Percentiles rank a stretch among this genome's conserved stretches.
Evolutionary conservation across 2,113 vertebrate species (phyloP).

Genomic region (Mus musculus): DNA sequence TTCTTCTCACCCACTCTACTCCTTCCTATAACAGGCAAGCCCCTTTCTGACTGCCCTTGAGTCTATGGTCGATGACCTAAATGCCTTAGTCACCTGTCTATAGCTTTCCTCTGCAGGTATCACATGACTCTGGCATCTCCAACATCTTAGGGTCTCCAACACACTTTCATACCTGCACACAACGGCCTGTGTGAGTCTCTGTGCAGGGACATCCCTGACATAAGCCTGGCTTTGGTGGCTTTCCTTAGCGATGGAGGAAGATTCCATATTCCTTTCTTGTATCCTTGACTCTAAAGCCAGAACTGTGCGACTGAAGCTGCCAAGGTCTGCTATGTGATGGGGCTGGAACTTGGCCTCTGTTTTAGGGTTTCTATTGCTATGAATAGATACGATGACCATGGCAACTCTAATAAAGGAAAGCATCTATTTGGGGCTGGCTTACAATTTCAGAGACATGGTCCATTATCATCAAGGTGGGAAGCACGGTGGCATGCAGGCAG

Average conservation of each 20-base stretch:
- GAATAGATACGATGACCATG: background rate
- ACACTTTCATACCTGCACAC: background rate
- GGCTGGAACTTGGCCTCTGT: background rate
- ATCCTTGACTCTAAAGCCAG: background rate
- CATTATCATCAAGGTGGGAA: background rate
- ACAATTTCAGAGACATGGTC: background rate
- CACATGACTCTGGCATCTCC: background rate
- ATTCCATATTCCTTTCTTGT: background rate
- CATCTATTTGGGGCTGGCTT: background rate
- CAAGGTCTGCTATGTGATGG: background rate
- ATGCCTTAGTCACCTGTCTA: background rate
- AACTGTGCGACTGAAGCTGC: background rate
- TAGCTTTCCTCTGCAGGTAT: background rate
- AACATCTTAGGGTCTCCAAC: background rate
- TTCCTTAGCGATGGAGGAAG: background rate
- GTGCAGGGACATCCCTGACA: background rate
- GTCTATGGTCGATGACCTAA: background rate
- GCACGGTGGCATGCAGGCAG: background rate
- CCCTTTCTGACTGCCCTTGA: background rate
- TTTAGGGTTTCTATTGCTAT: background rate
- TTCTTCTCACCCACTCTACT: background rate
- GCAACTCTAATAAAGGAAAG: background rate
- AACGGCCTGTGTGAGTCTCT: background rate
- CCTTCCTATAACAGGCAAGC: background rate
- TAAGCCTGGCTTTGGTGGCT: background rate